Base-by-base conservation (phyloP, 2,888 invertebrate species). In the Hydrotaea diabolus region DNA sequence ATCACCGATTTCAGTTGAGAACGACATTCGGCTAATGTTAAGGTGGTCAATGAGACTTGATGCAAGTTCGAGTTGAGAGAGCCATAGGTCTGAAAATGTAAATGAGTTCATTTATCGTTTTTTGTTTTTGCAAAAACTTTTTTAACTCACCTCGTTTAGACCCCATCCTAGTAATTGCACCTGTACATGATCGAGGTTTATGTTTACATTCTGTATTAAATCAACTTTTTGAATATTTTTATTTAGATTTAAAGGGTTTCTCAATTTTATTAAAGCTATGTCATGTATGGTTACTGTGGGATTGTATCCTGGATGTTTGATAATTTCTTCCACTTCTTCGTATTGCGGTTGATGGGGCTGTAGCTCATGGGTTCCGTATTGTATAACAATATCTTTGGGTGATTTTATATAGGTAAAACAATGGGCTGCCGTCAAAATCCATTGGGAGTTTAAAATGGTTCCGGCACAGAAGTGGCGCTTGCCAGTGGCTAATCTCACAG, bases 401-500 rank as follows among this genome's bases (percentile, higher is more conserved):
- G 62, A 26, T 49, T 80, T 79, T 8, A 85, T 78, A 46, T 72
- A 87, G 11, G 81, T 86, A 57, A 87, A 87, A 43, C 87, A 87
- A 64, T 87, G 87, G 0, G 87, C 87, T 11, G 85, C 86, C 15
- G 87, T 87, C 9, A 87, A 66, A 49, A 87, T 77, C 86, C 86
- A 87, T 21, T 72, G 49, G 2, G 77, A 72, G 17, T 69, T 26
- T 26, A 87, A 57, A 26, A 86, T 80, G 21, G 87, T 85, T 9
- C 87, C 86, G 15, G 82, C 85, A 74, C 87, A 87, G 46, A 87
- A 86, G 36, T 85, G 80, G 9, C 13, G 43, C 39, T 80, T 74
- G 1, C 17, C 71, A 0, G 46, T 43, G 11, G 57, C 43, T 21
- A 49, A 77, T 3, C 81, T 84, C 26, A 87, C 15, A 1, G 87